Evolutionary conservation across 1,140 invertebrate genomes (phyloP).

Genomic region (Phocides pigmalion): DNA sequence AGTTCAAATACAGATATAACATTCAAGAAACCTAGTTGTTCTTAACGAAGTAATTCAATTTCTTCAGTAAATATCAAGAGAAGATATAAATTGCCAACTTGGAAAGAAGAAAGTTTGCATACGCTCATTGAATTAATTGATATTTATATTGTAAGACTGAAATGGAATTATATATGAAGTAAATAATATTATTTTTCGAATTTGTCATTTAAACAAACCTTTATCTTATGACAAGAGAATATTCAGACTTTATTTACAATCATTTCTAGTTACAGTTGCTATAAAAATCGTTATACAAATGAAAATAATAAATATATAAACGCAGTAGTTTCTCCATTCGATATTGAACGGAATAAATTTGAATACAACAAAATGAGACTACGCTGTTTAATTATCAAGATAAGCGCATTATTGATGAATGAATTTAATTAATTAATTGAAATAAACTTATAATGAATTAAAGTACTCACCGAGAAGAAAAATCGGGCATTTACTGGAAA

Average conservation of each 20-base stretch:
- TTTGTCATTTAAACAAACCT: too few relatives aligned
- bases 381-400: not conserved
- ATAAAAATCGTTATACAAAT: too few relatives aligned
- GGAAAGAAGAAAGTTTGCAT: not conserved
- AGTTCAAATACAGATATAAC: too few relatives aligned
- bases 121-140: conserved; percentile 1
- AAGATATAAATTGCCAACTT: not conserved
- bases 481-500: not conserved
- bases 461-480: not conserved
- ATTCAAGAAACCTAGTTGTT: not conserved
- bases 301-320: too few relatives aligned
- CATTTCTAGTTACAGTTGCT: too few relatives aligned
- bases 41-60: not conserved
- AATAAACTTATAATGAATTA: conserved; percentile 1
- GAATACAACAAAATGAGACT: not conserved
- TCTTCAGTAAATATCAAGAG: not conserved
- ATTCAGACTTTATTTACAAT: too few relatives aligned
- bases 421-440: conserved; percentile 6
- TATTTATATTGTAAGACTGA: not conserved
- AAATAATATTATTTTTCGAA: too few relatives aligned
- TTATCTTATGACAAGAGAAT: too few relatives aligned
- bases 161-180: too few relatives aligned
- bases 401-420: not conserved
- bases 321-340: too few relatives aligned
- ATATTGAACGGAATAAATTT: not conserved